Evolutionary conservation across 2,113 vertebrate species (phyloP).

Genomic region (Pungitius pungitius): DNA sequence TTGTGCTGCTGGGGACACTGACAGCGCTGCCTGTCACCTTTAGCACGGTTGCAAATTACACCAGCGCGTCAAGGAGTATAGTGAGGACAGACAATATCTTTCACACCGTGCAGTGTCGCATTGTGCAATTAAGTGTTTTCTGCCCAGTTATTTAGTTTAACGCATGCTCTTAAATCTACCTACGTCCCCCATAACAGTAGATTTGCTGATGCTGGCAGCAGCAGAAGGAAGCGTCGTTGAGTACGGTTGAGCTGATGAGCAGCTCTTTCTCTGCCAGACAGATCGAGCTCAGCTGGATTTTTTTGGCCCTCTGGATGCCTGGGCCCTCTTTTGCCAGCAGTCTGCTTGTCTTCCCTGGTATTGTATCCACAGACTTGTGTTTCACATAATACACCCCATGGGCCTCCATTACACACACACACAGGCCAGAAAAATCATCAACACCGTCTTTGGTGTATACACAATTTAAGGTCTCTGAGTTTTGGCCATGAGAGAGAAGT

Average conservation of each 20-base stretch:
- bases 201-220: slow-evolving; percentile 33
- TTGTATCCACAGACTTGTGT: slow-evolving; percentile 61
- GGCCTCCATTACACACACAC: slow-evolving; percentile 16
- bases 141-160: slow-evolving; percentile 7
- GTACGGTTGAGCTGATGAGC: slow-evolving; percentile 21
- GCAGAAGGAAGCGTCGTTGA: slow-evolving; percentile 39
- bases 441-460: too few relatives aligned
- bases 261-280: slow-evolving; percentile 33
- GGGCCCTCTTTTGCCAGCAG: slow-evolving; percentile 43
- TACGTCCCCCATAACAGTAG: slow-evolving; percentile 1
- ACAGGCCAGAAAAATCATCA: slow-evolving; percentile 9
- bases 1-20: slow-evolving; percentile 70
- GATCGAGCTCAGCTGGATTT: slow-evolving; percentile 18
- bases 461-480: slow-evolving; percentile 33
- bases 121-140: slow-evolving; percentile 18
- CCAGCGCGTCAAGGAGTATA: slow-evolving; percentile 59
- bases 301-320: slow-evolving; percentile 29
- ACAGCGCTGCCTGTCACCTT: slow-evolving; percentile 59
- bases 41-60: slow-evolving; percentile 68
- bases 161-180: not conserved
- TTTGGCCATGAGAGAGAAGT: slow-evolving; percentile 50
- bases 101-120: slow-evolving; percentile 41
- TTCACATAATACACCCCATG: slow-evolving; percentile 59
- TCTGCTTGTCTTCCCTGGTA: slow-evolving; percentile 53
- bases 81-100: slow-evolving; percentile 62